Conservation (phyloP, 2,888 invertebrate genomes). For the Pandemis corylana region DNA sequence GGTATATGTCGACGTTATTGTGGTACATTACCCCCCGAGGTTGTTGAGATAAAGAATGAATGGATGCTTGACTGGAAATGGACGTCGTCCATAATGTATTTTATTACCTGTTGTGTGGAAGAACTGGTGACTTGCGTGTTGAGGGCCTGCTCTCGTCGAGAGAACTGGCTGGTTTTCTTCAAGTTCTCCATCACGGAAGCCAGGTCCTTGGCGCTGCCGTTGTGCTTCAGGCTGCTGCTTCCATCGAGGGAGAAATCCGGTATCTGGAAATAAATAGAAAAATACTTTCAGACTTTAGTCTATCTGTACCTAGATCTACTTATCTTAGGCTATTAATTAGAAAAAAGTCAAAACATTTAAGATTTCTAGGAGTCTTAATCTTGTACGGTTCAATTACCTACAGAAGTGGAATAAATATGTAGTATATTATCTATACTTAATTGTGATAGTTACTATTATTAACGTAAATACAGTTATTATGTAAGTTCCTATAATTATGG, state of each 20-base stretch:
- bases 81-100: background rate
- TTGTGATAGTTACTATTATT: conserved; percentile 20
- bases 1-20: conserved; percentile 7
- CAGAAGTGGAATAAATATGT: too few relatives aligned
- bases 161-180: conserved; percentile 86
- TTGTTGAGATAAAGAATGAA: too few relatives aligned
- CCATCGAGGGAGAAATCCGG: conserved; percentile 87
- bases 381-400: too few relatives aligned
- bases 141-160: conserved; percentile 76
- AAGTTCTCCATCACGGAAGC: conserved; percentile 90
- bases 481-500: conserved; percentile 34
- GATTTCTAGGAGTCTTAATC: too few relatives aligned
- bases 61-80: too few relatives aligned
- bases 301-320: background rate
- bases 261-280: conserved; percentile 67
- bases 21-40: background rate
- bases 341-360: background rate
- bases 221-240: conserved; percentile 80
- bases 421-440: conserved; percentile 7
- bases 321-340: background rate
- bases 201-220: conserved; percentile 85
- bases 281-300: conserved; percentile 16
- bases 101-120: conserved; percentile 81
- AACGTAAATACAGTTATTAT: conserved; percentile 24
- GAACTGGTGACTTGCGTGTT: conserved; percentile 84